Conservation (phyloP, 2,113 vertebrate species). For the Gallinago media region DNA sequence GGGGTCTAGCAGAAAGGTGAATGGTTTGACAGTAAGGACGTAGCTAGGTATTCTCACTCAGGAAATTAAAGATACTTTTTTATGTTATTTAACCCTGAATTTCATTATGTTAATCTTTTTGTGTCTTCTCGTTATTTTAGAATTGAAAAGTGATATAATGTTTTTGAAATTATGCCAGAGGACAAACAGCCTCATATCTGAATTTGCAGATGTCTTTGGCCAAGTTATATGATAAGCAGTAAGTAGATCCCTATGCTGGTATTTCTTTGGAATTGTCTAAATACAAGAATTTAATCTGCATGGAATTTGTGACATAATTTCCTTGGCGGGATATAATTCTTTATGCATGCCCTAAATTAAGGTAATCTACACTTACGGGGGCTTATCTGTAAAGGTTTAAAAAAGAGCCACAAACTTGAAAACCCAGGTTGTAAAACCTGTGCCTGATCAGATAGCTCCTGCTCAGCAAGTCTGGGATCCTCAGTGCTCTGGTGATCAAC, state of each 20-base stretch:
- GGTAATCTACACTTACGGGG: neutral
- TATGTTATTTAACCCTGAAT: neutral
- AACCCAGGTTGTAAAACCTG: neutral
- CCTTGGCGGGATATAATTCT: neutral
- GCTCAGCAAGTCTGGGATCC: neutral
- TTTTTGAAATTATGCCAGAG: neutral
- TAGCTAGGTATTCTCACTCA: neutral
- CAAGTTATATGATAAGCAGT: neutral
- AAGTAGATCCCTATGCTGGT: neutral
- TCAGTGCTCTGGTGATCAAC: neutral
- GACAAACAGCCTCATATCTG: neutral
- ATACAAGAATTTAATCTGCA: neutral
- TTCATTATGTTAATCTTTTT: neutral
- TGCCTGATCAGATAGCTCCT: neutral
- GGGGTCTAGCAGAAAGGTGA: neutral
- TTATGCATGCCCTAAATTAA: neutral
- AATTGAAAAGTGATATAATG: rapidly evolving
- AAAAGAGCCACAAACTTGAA: neutral
- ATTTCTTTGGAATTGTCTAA: neutral
- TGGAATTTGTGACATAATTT: neutral
- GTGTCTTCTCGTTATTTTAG: neutral
- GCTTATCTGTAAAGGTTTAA: neutral
- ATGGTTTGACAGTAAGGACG: neutral
- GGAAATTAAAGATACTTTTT: neutral
- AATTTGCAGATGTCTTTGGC: neutral